phyloP scores from a whole-genome alignment of 2,888 invertebrate species.

The Tetragonula carbonaria region DNA sequence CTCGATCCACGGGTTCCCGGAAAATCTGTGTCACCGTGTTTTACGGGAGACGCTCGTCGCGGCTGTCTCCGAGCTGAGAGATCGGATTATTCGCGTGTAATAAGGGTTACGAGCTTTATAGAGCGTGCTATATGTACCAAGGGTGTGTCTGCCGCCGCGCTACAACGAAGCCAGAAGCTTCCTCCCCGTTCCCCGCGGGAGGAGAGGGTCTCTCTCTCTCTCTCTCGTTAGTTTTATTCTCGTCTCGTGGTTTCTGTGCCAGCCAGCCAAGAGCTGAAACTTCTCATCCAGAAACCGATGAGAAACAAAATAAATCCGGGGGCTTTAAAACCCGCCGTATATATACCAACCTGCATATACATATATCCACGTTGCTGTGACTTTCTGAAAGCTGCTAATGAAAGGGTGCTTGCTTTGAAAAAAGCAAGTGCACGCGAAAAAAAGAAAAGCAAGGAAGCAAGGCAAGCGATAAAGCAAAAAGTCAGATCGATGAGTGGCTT shows the following conservation, averaged over 20 bases:
- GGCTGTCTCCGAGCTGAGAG: constrained; percentile 16
- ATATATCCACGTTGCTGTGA: not conserved
- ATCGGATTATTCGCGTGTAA: constrained; percentile 47
- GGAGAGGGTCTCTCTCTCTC: too few species aligned
- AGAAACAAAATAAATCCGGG: constrained; percentile 50
- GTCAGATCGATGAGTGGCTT: not conserved
- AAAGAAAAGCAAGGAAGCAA: not conserved
- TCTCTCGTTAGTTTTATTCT: constrained; percentile 52
- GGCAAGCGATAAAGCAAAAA: not conserved
- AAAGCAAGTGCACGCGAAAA: not conserved
- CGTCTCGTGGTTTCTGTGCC: constrained; percentile 51
- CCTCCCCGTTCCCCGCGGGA: constrained; percentile 2
- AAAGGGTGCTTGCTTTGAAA: not conserved
- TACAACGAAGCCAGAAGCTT: constrained; percentile 1
- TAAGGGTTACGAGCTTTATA: constrained; percentile 59
- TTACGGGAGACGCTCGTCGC: constrained; percentile 9
- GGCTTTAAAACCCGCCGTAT: constrained; percentile 11
- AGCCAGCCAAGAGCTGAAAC: constrained; percentile 32
- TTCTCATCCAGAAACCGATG: constrained; percentile 43
- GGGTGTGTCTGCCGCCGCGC: constrained; percentile 46
- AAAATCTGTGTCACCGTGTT: constrained; percentile 30
- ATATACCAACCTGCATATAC: constrained; percentile 17
- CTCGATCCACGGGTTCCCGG: constrained; percentile 8
- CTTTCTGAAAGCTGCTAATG: constrained; percentile 13
- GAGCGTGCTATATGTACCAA: constrained; percentile 53